Percentiles rank a stretch among this genome's conserved stretches.
Conservation (phyloP, 2,888 invertebrate species). For the Drosophila aldrichi region DNA sequence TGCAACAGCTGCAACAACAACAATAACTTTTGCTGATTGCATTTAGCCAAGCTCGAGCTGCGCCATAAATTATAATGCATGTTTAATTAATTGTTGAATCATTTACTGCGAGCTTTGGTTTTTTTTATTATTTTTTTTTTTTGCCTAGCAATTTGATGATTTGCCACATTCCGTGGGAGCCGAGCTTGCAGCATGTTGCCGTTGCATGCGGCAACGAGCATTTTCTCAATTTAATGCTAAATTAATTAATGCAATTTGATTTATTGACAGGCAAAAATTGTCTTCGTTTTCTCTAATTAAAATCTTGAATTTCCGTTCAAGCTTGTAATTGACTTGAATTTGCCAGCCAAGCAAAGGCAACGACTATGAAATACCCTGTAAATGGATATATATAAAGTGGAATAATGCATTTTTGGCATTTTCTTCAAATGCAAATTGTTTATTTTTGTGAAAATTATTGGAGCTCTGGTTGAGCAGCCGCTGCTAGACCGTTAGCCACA, state of each 20-base stretch:
- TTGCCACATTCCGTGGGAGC: slow-evolving; percentile 56
- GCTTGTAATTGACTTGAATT: slow-evolving; percentile 84
- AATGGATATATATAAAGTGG: neutral
- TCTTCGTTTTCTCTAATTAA: slow-evolving; percentile 71
- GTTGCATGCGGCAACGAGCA: slow-evolving; percentile 24
- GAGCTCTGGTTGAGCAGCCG: neutral
- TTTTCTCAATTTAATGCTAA: slow-evolving; percentile 71
- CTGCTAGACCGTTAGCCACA: neutral
- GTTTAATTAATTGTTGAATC: slow-evolving; percentile 55
- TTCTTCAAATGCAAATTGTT: neutral
- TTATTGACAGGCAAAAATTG: slow-evolving; percentile 61
- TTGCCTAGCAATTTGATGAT: slow-evolving; percentile 31
- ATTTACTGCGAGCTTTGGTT: slow-evolving; percentile 18
- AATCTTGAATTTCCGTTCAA: slow-evolving; percentile 85
- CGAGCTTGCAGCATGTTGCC: slow-evolving; percentile 15
- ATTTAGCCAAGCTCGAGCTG: slow-evolving; percentile 22
- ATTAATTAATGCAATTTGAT: slow-evolving; percentile 75
- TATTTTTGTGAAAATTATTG: neutral
- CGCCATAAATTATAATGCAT: slow-evolving; percentile 58
- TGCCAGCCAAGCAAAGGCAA: neutral
- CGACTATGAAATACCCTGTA: slow-evolving; percentile 34
- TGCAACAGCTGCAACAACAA: slow-evolving; percentile 25
- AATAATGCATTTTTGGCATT: too few relatives aligned
- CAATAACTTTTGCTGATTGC: slow-evolving; percentile 7
- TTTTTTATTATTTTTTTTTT: neutral